Conservation (phyloP, 2,888 invertebrate species). For the Campopleginae sp. region DNA sequence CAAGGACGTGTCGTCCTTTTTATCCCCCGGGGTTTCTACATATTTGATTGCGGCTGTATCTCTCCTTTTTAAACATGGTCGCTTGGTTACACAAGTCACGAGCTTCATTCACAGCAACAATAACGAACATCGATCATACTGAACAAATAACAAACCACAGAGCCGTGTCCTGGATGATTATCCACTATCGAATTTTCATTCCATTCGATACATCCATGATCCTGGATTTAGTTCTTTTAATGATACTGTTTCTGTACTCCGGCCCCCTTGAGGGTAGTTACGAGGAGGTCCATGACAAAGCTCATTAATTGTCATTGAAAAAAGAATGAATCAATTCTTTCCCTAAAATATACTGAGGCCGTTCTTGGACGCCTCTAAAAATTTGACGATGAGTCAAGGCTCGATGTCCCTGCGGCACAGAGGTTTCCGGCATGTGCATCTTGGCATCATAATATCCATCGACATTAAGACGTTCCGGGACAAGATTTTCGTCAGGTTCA, state of each 20-base stretch:
- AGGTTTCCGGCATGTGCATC: too few relatives aligned
- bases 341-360: too few relatives aligned
- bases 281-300: background rate
- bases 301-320: background rate
- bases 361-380: too few relatives aligned
- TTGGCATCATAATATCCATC: too few relatives aligned
- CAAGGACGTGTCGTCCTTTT: conserved; percentile 11
- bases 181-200: background rate
- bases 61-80: conserved; percentile 16
- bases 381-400: too few relatives aligned
- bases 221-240: background rate
- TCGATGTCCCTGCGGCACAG: too few relatives aligned
- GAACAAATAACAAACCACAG: background rate
- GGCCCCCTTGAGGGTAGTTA: background rate
- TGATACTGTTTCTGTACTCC: background rate
- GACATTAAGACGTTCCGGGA: too few relatives aligned
- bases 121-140: conserved; percentile 54
- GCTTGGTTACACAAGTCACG: conserved; percentile 48
- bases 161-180: background rate
- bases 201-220: background rate
- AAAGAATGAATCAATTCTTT: too few relatives aligned
- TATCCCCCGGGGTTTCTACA: background rate
- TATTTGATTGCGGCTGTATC: conserved; percentile 27
- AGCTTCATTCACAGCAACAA: conserved; percentile 41
- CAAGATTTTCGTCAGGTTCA: too few relatives aligned